Evolutionary conservation across 2,113 vertebrate species (phyloP), one percentile per base, ranked within the genome.

Genomic region (Ranitomeya imitator): DNA sequence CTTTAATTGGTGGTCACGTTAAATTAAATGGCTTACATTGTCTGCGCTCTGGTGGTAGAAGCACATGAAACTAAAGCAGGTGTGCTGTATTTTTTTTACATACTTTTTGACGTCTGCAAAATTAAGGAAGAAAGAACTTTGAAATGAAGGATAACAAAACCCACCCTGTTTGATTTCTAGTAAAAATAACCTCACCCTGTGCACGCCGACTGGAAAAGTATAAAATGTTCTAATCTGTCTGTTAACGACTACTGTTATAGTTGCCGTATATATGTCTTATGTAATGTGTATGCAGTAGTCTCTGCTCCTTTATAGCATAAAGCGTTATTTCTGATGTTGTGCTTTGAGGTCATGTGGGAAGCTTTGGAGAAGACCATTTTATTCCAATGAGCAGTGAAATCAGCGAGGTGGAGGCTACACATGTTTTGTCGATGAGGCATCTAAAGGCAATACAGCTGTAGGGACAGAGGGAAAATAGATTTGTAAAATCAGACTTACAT

Each of bases 401-500:
- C 85, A 79, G 74, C 8, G 37, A 86, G 73, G 85, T 86, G 85
- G 60, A 13, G 85, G 45, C 85, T 86, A 65, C 73, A 86, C 26
- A 86, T 86, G 85, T 79, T 86, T 86, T 21, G 85, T 78, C 61
- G 85, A 78, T 86, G 85, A 86, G 85, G 77, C 60, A 78, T 65
- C 77, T 79, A 86, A 67, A 86, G 59, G 77, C 60, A 86, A 67
- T 86, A 79, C 76, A 86, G 85, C 85, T 86, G 76, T 77, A 54
- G 65, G 85, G 85, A 78, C 54, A 79, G 60, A 80, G 85, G 85
- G 69, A 85, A 79, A 86, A 80, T 86, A 65, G 85, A 86, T 86
- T 86, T 86, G 74, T 86, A 54, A 78, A 79, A 79, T 79, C 74
- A 79, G 65, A 63, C 37, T 74, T 73, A 19, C 51, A 59, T 74